Base-by-base conservation (phyloP, 2,888 invertebrate genomes). In the Diarsia brunnea region DNA sequence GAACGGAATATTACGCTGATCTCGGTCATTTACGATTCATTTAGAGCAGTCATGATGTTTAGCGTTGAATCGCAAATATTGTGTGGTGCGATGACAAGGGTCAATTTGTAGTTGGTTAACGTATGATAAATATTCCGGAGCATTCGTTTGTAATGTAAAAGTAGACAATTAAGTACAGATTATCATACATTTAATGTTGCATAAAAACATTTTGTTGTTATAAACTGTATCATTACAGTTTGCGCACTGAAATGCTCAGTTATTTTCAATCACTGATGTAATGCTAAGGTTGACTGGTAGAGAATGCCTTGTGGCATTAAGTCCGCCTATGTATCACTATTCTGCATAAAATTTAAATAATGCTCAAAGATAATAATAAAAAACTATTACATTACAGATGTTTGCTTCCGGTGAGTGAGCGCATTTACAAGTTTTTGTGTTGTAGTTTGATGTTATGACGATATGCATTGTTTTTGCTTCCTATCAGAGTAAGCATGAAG, bases 1-100 rank as follows among this genome's bases (percentile, higher is more conserved):
- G 61, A 16, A 21, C 16, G 1, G 16, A 12, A 69, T 47, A n/a
- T n/a, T 14, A 19, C 47, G 0, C 47, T 11, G 19, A 66, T 38
- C n/a, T 66, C 66, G 10, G 10, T 38, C 2, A 66, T 51, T 49
- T 27, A 21, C 14, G 51, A n/a, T n/a, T n/a, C 11, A n/a, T 73
- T 75, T 5, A 38, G 31, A 64, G 53, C 16, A n/a, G 47, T 55
- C 24, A 14, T 73, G 24, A 55, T 64, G 64, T 47, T 75, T 55
- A 31, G 12, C 27, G 11, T 53, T 45, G 11, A n/a, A n/a, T 53
- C 3, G 53, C 1, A n/a, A n/a, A 31, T 47, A 63, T 74, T 31
- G 31, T 63, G 51, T 53, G 24, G 45, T 73, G 55, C 21, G 14
- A 73, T 12, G 12, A 58, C 27, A 58, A 47, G 24, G n/a, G 43